Conservation (phyloP, 2,888 invertebrate genomes). For the Nomada fucata region DNA sequence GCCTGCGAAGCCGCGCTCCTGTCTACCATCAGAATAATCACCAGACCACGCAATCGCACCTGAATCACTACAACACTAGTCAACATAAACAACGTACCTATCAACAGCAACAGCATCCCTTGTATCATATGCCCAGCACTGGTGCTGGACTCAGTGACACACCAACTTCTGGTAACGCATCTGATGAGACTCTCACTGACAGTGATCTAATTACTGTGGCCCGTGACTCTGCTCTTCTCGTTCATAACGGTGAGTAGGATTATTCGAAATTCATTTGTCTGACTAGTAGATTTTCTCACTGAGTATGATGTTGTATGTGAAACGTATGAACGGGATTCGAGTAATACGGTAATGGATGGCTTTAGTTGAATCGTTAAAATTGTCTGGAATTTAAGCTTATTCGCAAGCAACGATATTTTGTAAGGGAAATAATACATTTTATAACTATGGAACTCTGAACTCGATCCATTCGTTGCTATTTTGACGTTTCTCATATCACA, state of each 20-base stretch:
- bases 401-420: too few species aligned
- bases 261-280: not conserved
- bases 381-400: too few species aligned
- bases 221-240: conserved; percentile 92
- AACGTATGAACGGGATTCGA: too few species aligned
- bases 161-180: conserved; percentile 93
- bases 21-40: conserved; percentile 85
- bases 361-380: too few species aligned
- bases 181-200: conserved; percentile 93
- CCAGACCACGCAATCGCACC: conserved; percentile 81
- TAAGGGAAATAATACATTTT: too few species aligned
- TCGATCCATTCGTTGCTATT: too few species aligned
- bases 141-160: conserved; percentile 90
- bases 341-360: too few species aligned
- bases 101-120: conserved; percentile 84
- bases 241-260: conserved; percentile 91
- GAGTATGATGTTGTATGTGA: too few species aligned
- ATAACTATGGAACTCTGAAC: too few species aligned
- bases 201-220: conserved; percentile 91
- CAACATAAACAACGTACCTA: conserved; percentile 81
- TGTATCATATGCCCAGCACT: conserved; percentile 84
- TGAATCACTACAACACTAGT: conserved; percentile 81
- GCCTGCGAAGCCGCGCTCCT: conserved; percentile 80
- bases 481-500: too few species aligned
- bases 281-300: too few species aligned